These are phyloP conservation scores for Ceratina calcarata DNA, from an alignment of 1,140 invertebrate species.

Conservation along the genomic window DNA sequence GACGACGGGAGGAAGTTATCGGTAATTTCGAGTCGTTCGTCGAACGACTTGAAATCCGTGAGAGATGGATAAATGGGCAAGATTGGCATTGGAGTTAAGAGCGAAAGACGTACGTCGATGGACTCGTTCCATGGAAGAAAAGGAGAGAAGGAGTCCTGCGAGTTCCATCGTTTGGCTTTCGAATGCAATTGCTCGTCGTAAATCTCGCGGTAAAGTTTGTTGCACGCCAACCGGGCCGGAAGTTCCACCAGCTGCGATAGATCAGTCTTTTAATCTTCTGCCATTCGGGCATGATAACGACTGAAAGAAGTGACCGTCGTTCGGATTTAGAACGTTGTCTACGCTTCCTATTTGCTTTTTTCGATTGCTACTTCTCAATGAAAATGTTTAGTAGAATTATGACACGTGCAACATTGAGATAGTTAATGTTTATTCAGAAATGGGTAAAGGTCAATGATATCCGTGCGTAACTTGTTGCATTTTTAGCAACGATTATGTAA, in stretches of 20 bases:
- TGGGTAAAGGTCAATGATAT: no score
- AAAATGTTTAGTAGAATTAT: no score
- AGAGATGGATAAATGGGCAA: constrained; percentile 53
- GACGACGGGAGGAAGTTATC: constrained; percentile 32
- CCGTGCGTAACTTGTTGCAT: no score
- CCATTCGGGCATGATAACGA: constrained; percentile 36
- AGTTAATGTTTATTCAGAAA: no score
- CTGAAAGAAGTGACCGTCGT: no score
- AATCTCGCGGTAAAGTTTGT: constrained; percentile 70
- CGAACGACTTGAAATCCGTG: constrained; percentile 21
- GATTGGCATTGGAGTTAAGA: constrained; percentile 61
- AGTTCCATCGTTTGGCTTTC: constrained; percentile 61
- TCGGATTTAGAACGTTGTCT: no score
- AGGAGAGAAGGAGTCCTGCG: constrained; percentile 6
- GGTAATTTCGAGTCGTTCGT: constrained; percentile 37
- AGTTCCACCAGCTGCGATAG: constrained; percentile 38
- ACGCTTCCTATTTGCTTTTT: no score
- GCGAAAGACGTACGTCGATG: constrained; percentile 20
- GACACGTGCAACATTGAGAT: no score
- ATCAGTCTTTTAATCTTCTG: constrained; percentile 48
- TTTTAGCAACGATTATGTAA: no score
- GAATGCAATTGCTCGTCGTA: constrained; percentile 64
- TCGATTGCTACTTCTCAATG: no score
- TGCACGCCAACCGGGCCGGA: constrained; percentile 50
- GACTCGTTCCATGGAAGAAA: not conserved